Evolutionary conservation across 2,797 vertebrate species (phyloP).

Genomic region (Coluber constrictor): DNA sequence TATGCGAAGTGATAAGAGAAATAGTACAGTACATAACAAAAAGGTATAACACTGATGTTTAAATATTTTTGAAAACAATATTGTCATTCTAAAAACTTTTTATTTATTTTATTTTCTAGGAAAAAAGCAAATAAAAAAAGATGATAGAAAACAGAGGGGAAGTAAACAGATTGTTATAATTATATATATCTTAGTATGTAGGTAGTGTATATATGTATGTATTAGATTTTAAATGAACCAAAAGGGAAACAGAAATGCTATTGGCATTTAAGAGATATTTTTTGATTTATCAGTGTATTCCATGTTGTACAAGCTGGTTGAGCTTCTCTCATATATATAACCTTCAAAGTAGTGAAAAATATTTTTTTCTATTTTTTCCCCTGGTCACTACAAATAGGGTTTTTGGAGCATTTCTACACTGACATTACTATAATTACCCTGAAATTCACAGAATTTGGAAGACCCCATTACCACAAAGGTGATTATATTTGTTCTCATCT

Average conservation of each 20-base stretch:
- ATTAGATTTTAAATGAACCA: not conserved
- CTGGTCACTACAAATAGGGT: not conserved
- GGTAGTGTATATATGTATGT: not conserved
- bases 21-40: not conserved
- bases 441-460: not conserved
- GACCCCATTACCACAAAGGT: not conserved
- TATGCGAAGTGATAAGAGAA: not conserved
- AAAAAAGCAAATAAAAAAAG: not conserved
- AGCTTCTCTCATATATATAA: not conserved
- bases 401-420: not conserved
- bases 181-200: not conserved
- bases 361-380: not conserved
- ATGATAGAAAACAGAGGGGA: not conserved
- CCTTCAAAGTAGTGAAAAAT: not conserved
- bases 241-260: not conserved
- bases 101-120: not conserved
- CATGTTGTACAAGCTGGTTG: not conserved
- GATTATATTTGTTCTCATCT: not conserved
- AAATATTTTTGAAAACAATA: not conserved
- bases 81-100: not conserved
- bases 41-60: not conserved
- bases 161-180: not conserved
- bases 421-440: not conserved
- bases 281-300: not conserved
- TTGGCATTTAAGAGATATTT: constrained; percentile 10